These are phyloP conservation scores for Brachirus orientalis DNA, from an alignment of 2,113 vertebrate genomes.

Conservation along the genomic window DNA sequence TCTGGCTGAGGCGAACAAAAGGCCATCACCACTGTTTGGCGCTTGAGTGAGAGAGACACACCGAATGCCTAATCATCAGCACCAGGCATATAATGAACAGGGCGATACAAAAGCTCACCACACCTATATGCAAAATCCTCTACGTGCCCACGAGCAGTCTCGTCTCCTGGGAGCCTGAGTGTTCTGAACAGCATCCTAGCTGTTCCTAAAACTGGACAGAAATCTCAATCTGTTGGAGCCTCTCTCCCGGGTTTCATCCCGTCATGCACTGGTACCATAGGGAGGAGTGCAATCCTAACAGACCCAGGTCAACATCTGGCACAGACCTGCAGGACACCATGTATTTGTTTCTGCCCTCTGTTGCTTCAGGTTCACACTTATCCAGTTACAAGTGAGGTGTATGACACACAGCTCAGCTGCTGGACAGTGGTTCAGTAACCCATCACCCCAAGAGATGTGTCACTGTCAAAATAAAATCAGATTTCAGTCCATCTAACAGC, in stretches of 20 bases:
- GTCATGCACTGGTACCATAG: too few relatives aligned
- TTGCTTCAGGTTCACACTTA: conserved; percentile 26
- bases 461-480: not conserved
- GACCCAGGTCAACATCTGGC: too few relatives aligned
- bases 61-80: conserved; percentile 54
- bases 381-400: not conserved
- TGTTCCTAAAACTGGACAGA: too few relatives aligned
- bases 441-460: not conserved
- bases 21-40: conserved; percentile 55
- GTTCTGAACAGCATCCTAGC: too few relatives aligned
- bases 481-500: not conserved
- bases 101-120: too few relatives aligned
- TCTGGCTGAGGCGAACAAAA: conserved; percentile 59
- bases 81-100: not conserved
- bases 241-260: too few relatives aligned
- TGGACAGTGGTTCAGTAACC: not conserved
- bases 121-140: too few relatives aligned
- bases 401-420: conserved; percentile 6
- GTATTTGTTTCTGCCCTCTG: not conserved
- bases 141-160: too few relatives aligned
- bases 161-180: too few relatives aligned
- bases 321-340: too few relatives aligned
- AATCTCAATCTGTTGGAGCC: too few relatives aligned
- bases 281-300: too few relatives aligned
- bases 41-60: conserved; percentile 34